A percentile compares a stretch with the other conserved stretches of the same genome.
phyloP scores from a whole-genome alignment of 1,140 invertebrate species.

The Heliconius hewitsoni region DNA sequence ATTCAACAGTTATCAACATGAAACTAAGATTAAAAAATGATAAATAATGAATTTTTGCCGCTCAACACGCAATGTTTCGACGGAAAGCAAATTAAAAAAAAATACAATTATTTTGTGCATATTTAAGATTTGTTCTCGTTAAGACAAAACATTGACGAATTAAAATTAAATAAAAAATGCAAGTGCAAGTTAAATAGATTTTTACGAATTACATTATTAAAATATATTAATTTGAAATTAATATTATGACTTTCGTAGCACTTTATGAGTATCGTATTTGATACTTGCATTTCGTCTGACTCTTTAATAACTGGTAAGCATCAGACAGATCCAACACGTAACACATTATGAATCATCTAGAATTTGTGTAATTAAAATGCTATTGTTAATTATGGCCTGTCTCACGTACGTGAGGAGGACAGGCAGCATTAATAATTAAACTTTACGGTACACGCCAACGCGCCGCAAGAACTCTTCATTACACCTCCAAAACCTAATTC shows the following conservation, averaged over 20 bases:
- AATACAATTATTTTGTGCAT: too few species aligned
- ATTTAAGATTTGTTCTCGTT: too few species aligned
- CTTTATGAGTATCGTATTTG: not conserved
- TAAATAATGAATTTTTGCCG: too few species aligned
- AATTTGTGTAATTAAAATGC: conserved; percentile 38
- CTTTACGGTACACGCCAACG: conserved; percentile 38
- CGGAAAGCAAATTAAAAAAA: too few species aligned
- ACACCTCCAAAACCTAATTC: conserved; percentile 37
- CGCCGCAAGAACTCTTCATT: conserved; percentile 25
- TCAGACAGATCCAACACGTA: not conserved
- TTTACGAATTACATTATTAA: too few species aligned
- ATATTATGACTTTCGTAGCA: not conserved
- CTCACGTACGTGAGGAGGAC: conserved; percentile 23
- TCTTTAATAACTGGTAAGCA: not conserved
- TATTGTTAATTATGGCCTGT: conserved; percentile 40
- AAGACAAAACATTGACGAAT: too few species aligned
- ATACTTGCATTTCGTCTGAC: not conserved
- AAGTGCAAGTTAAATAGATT: too few species aligned
- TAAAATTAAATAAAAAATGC: too few species aligned
- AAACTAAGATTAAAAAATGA: too few species aligned
- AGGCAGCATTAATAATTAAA: conserved; percentile 32
- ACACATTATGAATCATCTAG: conserved; percentile 21
- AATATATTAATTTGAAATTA: too few species aligned
- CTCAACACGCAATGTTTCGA: too few species aligned
- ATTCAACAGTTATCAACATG: too few species aligned